Conservation (phyloP, 1,140 invertebrate genomes). For the Bombus difficillimus region DNA sequence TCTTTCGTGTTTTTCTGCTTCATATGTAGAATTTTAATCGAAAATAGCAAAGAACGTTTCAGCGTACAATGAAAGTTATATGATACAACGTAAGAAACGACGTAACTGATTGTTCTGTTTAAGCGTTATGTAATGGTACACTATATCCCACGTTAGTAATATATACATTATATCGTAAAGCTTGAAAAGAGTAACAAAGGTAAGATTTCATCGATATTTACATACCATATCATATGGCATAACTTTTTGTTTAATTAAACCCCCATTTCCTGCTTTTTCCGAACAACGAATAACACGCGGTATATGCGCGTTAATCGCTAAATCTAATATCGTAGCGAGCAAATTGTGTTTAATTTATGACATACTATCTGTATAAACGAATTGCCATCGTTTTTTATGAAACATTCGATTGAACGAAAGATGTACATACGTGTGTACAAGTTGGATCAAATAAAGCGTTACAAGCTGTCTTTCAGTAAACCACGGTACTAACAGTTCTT, state of each 20-base stretch:
- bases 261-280: too few species aligned
- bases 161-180: background rate
- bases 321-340: background rate
- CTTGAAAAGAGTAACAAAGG: background rate
- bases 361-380: too few species aligned
- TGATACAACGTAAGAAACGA: background rate
- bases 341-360: background rate
- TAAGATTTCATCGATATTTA: background rate
- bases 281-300: background rate
- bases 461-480: background rate
- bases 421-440: too few species aligned
- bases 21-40: background rate
- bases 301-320: background rate
- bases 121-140: too few species aligned
- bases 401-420: background rate
- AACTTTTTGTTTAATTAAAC: slow-evolving; percentile 5
- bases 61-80: too few species aligned
- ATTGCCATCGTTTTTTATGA: background rate
- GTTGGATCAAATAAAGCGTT: background rate
- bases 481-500: too few species aligned
- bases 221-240: background rate
- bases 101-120: too few species aligned
- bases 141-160: background rate
- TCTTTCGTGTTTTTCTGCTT: background rate
- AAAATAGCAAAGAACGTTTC: background rate